Evolutionary conservation across 2,888 invertebrate species (phyloP).

Genomic region (Hirtodrosophila duncani): DNA sequence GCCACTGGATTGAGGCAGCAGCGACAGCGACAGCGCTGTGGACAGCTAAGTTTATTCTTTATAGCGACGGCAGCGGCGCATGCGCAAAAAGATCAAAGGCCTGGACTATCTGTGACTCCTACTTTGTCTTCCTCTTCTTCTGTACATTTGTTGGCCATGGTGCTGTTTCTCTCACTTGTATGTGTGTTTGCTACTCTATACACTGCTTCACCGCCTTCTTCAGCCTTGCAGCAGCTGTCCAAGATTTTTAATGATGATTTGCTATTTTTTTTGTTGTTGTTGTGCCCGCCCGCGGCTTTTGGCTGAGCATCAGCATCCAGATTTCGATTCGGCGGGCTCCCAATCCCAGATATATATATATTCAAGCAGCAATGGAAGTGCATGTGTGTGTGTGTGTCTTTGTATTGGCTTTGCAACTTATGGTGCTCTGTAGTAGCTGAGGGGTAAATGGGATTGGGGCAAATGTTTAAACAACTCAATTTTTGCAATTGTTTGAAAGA

Average conservation of each 20-base stretch:
- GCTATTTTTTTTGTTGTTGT: conserved; percentile 40
- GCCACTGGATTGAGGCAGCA: conserved; percentile 11
- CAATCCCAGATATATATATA: conserved; percentile 9
- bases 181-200: conserved; percentile 10
- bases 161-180: not conserved
- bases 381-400: conserved; percentile 28
- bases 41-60: too few species aligned
- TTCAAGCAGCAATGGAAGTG: conserved; percentile 35
- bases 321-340: conserved; percentile 10
- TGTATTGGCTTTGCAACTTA: too few species aligned
- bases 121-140: too few species aligned
- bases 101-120: too few species aligned
- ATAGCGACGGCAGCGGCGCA: conserved; percentile 17
- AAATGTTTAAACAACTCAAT: too few species aligned
- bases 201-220: conserved; percentile 8
- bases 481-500: too few species aligned
- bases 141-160: too few species aligned
- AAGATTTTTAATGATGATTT: conserved; percentile 65
- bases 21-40: conserved; percentile 1
- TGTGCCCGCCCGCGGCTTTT: conserved; percentile 15
- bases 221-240: conserved; percentile 6
- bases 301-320: conserved; percentile 3
- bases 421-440: too few species aligned
- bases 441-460: too few species aligned
- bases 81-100: conserved; percentile 32